phyloP scores from a whole-genome alignment of 2,797 vertebrate species.

The Myripristis murdjan region DNA sequence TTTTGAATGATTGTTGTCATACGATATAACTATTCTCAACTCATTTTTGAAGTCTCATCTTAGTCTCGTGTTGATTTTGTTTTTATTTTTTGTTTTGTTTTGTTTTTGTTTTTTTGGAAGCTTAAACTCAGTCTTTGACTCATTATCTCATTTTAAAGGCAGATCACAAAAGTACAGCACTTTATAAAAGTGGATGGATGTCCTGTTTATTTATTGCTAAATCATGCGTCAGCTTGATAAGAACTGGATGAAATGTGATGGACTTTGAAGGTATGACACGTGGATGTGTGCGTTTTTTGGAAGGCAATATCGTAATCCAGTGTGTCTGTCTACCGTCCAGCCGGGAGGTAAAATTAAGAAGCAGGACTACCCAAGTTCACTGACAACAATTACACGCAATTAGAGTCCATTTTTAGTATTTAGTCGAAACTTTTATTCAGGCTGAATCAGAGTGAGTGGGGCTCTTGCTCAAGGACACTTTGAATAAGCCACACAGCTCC shows the following conservation, averaged over 20 bases:
- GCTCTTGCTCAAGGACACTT: not conserved
- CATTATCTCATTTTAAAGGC: not conserved
- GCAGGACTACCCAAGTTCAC: not conserved
- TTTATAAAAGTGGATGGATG: conserved; percentile 58
- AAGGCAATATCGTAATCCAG: conserved; percentile 32
- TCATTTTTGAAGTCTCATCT: not conserved
- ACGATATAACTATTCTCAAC: not conserved
- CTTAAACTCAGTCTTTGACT: conserved; percentile 23
- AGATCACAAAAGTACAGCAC: conserved; percentile 63
- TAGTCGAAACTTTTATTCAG: not conserved
- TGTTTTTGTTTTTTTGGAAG: conserved; percentile 2
- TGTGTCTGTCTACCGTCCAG: conserved; percentile 9
- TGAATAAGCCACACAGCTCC: too few relatives aligned
- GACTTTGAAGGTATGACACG: not conserved
- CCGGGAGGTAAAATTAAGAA: not conserved
- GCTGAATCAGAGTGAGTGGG: too few relatives aligned
- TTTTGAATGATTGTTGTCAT: not conserved
- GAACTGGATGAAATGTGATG: conserved; percentile 12
- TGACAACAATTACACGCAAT: not conserved
- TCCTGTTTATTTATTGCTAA: conserved; percentile 63
- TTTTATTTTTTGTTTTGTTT: not conserved
- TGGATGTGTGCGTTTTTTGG: conserved; percentile 18
- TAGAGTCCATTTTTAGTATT: conserved; percentile 13
- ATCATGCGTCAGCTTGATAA: conserved; percentile 13
- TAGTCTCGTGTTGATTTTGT: too few relatives aligned